These are phyloP conservation scores for Euphonia xanthogaster DNA, from an alignment of 2,797 vertebrate species.

Conservation along the genomic window DNA sequence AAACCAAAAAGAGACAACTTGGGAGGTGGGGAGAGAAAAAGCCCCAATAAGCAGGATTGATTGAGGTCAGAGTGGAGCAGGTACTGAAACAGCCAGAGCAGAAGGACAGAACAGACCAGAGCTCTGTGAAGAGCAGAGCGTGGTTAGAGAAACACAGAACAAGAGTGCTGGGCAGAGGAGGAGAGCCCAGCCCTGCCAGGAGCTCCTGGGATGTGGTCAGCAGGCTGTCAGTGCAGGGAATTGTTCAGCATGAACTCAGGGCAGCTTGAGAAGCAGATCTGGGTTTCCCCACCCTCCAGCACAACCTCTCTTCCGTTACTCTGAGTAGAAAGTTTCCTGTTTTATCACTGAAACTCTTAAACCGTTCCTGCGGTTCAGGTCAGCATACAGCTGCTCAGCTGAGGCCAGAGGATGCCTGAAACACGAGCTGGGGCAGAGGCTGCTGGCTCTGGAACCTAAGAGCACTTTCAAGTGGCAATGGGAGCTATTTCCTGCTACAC, in stretches of 20 bases:
- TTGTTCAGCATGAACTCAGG: accelerated
- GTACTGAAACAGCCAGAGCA: neutral
- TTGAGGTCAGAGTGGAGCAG: neutral
- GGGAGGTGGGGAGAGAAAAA: accelerated
- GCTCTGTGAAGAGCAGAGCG: neutral
- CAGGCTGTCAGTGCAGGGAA: neutral
- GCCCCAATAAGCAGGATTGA: accelerated
- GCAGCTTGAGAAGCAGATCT: neutral
- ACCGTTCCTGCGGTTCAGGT: neutral
- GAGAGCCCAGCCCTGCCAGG: accelerated
- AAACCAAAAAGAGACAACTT: neutral
- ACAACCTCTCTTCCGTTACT: neutral
- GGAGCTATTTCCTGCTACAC: constrained; percentile 15
- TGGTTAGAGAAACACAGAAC: neutral
- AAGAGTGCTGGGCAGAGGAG: neutral
- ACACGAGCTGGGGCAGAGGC: neutral
- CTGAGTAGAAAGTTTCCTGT: constrained; percentile 36
- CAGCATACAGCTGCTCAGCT: neutral
- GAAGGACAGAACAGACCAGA: neutral
- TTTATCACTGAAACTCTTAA: neutral
- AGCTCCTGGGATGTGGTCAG: neutral
- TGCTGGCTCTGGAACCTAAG: constrained; percentile 40
- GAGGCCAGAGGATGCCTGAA: constrained; percentile 1
- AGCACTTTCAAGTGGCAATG: neutral
- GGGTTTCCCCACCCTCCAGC: neutral